A percentile compares a stretch with the other conserved stretches of the same genome.
These are phyloP conservation scores for Metallyticus violacea DNA, from an alignment of 2,888 invertebrate genomes.

Conservation along the genomic window DNA sequence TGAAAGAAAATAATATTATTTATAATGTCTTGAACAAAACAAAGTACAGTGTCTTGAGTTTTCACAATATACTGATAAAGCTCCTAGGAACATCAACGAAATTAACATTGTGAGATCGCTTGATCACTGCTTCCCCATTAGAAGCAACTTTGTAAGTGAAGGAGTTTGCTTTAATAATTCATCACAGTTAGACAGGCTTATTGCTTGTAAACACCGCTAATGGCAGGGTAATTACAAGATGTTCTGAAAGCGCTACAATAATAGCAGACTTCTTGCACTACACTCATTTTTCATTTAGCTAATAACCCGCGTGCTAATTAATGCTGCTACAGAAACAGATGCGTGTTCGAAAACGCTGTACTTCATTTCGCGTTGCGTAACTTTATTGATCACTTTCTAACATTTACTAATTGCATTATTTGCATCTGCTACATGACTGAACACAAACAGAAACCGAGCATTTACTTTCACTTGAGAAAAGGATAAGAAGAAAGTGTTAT, in stretches of 20 bases:
- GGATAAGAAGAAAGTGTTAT: too few relatives aligned
- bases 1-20: too few relatives aligned
- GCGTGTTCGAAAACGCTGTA: neutral
- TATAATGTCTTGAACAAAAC: too few relatives aligned
- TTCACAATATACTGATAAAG: too few relatives aligned
- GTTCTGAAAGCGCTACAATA: neutral
- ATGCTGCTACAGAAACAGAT: neutral
- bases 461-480: too few relatives aligned
- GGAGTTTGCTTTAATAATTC: neutral
- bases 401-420: too few relatives aligned
- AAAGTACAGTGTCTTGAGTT: too few relatives aligned
- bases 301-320: neutral
- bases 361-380: neutral
- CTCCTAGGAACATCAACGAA: neutral
- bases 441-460: too few relatives aligned
- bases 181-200: neutral
- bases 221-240: neutral
- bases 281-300: neutral
- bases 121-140: neutral
- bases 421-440: too few relatives aligned
- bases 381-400: too few relatives aligned
- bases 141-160: neutral
- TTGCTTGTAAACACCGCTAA: neutral
- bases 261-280: neutral
- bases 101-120: neutral